Percentiles rank a stretch among this genome's conserved stretches.
These are phyloP conservation scores for Leptosomus discolor DNA, from an alignment of 2,113 vertebrate genomes.

Conservation along the genomic window DNA sequence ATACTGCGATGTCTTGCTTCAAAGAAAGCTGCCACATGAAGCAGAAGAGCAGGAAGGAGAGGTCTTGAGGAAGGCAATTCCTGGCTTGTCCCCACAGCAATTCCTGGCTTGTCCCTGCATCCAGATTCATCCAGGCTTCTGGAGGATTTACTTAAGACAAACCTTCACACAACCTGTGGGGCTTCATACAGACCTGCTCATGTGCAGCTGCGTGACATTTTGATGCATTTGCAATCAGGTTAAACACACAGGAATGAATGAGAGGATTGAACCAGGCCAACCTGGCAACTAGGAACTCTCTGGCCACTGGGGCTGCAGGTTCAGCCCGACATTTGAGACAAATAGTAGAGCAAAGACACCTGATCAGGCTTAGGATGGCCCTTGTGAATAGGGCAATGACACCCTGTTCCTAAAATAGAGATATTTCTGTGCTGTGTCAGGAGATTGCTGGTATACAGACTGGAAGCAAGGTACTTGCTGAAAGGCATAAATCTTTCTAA, in stretches of 20 bases:
- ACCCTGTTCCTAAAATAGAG: not conserved
- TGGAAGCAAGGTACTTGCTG: not conserved
- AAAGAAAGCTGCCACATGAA: not conserved
- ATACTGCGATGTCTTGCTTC: not conserved
- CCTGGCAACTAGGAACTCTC: not conserved
- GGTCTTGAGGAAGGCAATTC: not conserved
- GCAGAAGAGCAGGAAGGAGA: not conserved
- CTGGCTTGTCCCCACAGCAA: not conserved
- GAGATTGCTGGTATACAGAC: not conserved
- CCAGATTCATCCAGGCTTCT: not conserved
- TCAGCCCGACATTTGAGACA: not conserved
- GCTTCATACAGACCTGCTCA: not conserved
- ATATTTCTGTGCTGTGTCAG: not conserved
- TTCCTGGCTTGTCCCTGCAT: not conserved
- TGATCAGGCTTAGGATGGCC: not conserved
- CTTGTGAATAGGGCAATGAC: not conserved
- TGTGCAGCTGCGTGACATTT: not conserved
- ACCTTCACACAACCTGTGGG: not conserved
- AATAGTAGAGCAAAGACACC: not conserved
- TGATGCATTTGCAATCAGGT: not conserved
- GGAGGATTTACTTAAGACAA: not conserved
- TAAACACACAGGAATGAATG: not conserved
- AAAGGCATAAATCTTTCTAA: slow-evolving; percentile 10
- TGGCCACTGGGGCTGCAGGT: not conserved
- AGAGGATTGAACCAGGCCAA: not conserved